Evolutionary conservation across 2,113 vertebrate genomes (phyloP), one percentile per base, ranked within the genome.

Genomic region (Megaleporinus macrocephalus): DNA sequence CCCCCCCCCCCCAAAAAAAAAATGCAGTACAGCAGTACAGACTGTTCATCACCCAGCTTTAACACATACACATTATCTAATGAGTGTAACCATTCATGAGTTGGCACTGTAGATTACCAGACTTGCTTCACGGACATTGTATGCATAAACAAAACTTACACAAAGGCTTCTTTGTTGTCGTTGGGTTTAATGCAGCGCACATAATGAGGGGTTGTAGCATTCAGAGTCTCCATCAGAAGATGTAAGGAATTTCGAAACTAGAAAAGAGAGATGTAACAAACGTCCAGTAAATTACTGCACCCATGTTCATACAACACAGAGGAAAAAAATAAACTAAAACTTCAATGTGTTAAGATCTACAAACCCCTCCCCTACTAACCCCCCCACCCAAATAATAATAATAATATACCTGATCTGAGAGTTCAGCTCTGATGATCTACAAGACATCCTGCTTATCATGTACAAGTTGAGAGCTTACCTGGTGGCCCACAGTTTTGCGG

Each of bases 171-270:
- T 75, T 99, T 99, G 36, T 90, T 76, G 0, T 99, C 96, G 0
- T 99, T 99, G 7, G 98, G 98, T 86, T 99, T 99, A 93, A 99
- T 96, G 90, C 98, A 99, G 88, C 97, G 96, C 29, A 99, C 98
- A 0, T 99, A 99, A 87, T 99, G 97, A 0, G 98, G 98, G 0
- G 96, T 98, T 0, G 98, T 99, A 62, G 96, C 95, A 0, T 99
- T 99, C 86, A 99, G 91, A 0, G 97, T 99, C 85, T 98, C 97
- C 97, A 98, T 99, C 57, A 99, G 95, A 59, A 98, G 93, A 0
- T 96, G 93, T 53, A 99, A 90, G 0, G 98, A 99, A 65, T 90
- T 96, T 15, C 96, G 96, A 90, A 99, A 99, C 98, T 99, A 82
- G 29, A 79, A 3, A 65, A 41, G 22, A 84, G 4, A 86, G 1